Evolutionary conservation across 2,888 invertebrate genomes (phyloP), one percentile per base, ranked within the genome.

Genomic region (Oxyscelio sp.): DNA sequence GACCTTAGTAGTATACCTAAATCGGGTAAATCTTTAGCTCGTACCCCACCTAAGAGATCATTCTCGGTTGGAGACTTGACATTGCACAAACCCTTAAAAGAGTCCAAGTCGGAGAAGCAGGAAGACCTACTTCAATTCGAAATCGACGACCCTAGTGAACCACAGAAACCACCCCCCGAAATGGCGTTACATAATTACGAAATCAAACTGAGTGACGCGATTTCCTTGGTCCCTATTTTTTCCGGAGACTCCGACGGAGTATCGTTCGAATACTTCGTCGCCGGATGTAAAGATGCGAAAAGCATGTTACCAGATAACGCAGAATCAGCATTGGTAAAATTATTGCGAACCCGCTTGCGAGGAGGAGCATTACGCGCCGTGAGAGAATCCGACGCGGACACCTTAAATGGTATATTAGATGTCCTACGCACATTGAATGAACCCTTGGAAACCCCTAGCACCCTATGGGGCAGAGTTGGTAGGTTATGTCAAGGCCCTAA

Each of bases 251-350:
- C 3, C 6, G 22, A 52, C 11, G n/a, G 34, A 15, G 66, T 11
- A 4, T 17, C 27, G 1, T 66, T 34, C n/a, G 9, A 50, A 2
- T 38, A 66, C 6, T 66, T 66, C 9, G 34, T 52, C 9, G 38
- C 52, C 4, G 52, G 66, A 1, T 52, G 50, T 17, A 19, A 52
- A 9, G 52, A 66, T 27, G 66, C 66, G 1, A 50, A 6, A 15
- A 4, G 17, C 5, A 66, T 66, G 52, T 19, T 66, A 11, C 50
- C 66, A 0, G 34, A 21, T 13, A 27, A 66, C 6, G 52, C 63
- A 8, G 63, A 63, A 48, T 1, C 4, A 24, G 24, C n/a, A 3
- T 19, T 63, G 6, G 59, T 59, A 1, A 21, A 22, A 43, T 9
- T 59, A 9, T 21, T 43, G 6, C 21, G 38, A 6, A 58, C 58